These are phyloP conservation scores for Eupeodes luniger DNA, from an alignment of 2,888 invertebrate species.

Conservation along the genomic window DNA sequence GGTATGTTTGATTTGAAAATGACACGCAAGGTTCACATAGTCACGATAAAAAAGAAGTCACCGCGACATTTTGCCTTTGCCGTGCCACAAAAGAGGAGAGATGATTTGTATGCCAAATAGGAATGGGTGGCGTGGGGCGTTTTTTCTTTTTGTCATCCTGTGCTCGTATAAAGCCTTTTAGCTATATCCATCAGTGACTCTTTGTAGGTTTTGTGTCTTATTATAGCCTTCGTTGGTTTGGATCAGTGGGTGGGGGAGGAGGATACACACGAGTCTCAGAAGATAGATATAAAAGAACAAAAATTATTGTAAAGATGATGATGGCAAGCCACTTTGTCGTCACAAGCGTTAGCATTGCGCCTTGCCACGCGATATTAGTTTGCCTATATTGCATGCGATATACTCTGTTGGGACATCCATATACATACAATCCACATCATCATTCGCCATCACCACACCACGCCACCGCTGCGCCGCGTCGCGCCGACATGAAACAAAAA, in stretches of 20 bases:
- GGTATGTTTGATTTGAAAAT: slow-evolving; percentile 70
- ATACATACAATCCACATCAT: too few relatives aligned
- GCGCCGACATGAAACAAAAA: slow-evolving; percentile 9
- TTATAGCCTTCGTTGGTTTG: background rate
- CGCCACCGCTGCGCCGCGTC: too few relatives aligned
- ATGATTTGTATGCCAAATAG: slow-evolving; percentile 68
- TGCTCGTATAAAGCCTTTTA: slow-evolving; percentile 7
- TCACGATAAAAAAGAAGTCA: slow-evolving; percentile 67
- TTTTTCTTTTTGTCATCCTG: background rate
- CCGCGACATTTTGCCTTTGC: slow-evolving; percentile 44
- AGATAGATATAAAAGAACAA: background rate
- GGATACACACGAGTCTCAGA: background rate
- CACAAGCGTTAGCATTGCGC: slow-evolving; percentile 66
- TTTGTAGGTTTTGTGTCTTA: slow-evolving; percentile 44
- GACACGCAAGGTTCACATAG: slow-evolving; percentile 73
- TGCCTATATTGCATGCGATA: slow-evolving; percentile 62
- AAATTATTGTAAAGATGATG: slow-evolving; percentile 40
- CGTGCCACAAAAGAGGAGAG: slow-evolving; percentile 53
- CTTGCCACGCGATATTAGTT: slow-evolving; percentile 72
- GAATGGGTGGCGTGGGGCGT: slow-evolving; percentile 43
- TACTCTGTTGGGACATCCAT: slow-evolving; percentile 43
- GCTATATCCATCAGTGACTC: background rate
- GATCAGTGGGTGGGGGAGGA: background rate
- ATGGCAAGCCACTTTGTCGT: slow-evolving; percentile 73
- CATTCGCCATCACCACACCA: too few relatives aligned